Conservation (phyloP, 1,140 invertebrate genomes). For the Eciton burchellii region DNA sequence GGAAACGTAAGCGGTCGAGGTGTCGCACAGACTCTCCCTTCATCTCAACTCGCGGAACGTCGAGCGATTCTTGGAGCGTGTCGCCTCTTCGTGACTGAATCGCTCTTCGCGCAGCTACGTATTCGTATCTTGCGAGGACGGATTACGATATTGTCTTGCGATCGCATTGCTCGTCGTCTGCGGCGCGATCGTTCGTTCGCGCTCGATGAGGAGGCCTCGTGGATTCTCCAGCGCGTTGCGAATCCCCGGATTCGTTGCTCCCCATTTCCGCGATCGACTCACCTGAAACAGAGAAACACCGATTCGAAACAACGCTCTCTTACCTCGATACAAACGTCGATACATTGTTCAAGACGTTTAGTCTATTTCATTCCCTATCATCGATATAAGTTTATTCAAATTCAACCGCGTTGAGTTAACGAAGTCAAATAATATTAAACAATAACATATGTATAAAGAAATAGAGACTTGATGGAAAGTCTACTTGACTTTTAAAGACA, state of each 20-base stretch:
- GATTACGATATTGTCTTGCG: constrained; percentile 45
- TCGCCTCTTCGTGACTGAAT: not conserved
- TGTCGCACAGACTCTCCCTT: not conserved
- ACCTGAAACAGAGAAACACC: constrained; percentile 50
- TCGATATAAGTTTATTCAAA: too few species aligned
- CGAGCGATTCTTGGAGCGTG: not conserved
- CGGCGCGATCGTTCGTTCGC: constrained; percentile 4
- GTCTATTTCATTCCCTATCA: too few species aligned
- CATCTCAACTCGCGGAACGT: constrained; percentile 6
- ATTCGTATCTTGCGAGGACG: not conserved
- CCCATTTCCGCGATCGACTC: constrained; percentile 36
- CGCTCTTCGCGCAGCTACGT: constrained; percentile 6
- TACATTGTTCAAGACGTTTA: too few species aligned
- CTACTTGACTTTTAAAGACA: too few species aligned
- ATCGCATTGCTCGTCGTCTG: constrained; percentile 22
- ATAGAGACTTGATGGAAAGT: not conserved
- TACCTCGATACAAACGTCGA: too few species aligned
- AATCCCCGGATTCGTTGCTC: constrained; percentile 46
- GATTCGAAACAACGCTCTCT: not conserved
- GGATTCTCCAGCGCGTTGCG: constrained; percentile 48
- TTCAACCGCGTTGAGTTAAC: too few species aligned
- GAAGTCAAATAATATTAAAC: too few species aligned
- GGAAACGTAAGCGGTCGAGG: constrained; percentile 19
- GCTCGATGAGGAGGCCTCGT: constrained; percentile 25
- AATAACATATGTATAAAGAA: too few species aligned